These are phyloP conservation scores for Ips nitidus DNA, from an alignment of 1,140 invertebrate species.

Conservation along the genomic window DNA sequence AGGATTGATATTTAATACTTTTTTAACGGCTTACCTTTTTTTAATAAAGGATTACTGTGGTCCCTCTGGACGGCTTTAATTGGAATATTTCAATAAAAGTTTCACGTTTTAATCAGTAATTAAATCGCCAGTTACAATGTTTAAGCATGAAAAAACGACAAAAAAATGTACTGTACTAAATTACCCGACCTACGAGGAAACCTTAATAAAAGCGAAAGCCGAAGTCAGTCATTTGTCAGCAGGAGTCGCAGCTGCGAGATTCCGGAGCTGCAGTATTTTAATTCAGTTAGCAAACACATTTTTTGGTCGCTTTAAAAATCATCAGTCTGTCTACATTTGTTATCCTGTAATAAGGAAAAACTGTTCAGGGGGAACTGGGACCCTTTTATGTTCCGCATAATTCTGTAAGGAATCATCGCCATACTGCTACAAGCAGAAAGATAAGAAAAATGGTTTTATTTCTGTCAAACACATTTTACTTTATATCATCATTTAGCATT, in stretches of 20 bases:
- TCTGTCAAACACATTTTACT: too few relatives aligned
- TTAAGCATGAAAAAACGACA: too few relatives aligned
- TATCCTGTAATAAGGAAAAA: slow-evolving; percentile 27
- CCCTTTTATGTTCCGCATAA: neutral
- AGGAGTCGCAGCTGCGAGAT: slow-evolving; percentile 28
- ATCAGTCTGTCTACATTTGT: slow-evolving; percentile 40
- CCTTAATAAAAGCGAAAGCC: neutral
- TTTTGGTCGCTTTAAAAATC: slow-evolving; percentile 45
- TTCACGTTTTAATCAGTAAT: too few relatives aligned
- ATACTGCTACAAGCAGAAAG: too few relatives aligned
- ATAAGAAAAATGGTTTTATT: too few relatives aligned
- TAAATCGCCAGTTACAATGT: too few relatives aligned
- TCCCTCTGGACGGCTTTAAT: too few relatives aligned
- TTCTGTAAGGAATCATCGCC: too few relatives aligned
- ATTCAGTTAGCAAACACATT: slow-evolving; percentile 44
- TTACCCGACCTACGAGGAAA: too few relatives aligned
- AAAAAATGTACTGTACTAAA: too few relatives aligned
- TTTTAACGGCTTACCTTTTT: slow-evolving; percentile 13
- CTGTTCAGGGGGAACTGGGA: neutral
- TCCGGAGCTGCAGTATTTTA: slow-evolving; percentile 40
- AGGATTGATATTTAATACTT: slow-evolving; percentile 30
- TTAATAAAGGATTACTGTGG: slow-evolving; percentile 5
- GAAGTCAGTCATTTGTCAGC: slow-evolving; percentile 41
- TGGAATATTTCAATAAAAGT: too few relatives aligned
- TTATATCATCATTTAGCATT: too few relatives aligned